phyloP scores from a whole-genome alignment of 2,888 invertebrate genomes.

The Octodonta nipae region DNA sequence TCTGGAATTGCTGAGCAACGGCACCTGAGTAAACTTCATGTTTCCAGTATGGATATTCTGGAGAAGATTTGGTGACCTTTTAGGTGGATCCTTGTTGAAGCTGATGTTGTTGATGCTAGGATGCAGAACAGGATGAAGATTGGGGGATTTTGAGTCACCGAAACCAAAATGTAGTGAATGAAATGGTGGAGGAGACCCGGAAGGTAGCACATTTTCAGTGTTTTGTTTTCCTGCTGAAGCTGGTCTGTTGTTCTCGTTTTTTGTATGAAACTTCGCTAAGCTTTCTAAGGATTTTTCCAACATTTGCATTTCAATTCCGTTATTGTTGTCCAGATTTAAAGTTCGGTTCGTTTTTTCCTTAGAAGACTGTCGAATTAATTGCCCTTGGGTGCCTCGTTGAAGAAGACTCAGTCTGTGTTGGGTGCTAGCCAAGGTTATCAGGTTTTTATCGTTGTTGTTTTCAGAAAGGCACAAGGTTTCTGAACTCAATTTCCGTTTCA shows the following conservation, averaged over 20 bases:
- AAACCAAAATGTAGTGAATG: slow-evolving; percentile 28
- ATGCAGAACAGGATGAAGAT: slow-evolving; percentile 21
- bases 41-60: slow-evolving; percentile 18
- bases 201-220: not conserved
- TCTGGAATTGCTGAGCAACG: slow-evolving; percentile 22
- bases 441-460: slow-evolving; percentile 21
- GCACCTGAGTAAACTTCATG: slow-evolving; percentile 18
- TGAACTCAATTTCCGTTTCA: slow-evolving; percentile 32
- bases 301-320: slow-evolving; percentile 22
- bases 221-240: slow-evolving; percentile 14
- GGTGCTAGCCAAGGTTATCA: slow-evolving; percentile 18
- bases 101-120: slow-evolving; percentile 33
- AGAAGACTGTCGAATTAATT: no score
- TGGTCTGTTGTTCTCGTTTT: slow-evolving; percentile 5
- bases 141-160: slow-evolving; percentile 19
- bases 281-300: slow-evolving; percentile 27
- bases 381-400: slow-evolving; percentile 12
- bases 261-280: slow-evolving; percentile 18
- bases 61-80: slow-evolving; percentile 25
- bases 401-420: slow-evolving; percentile 19
- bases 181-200: slow-evolving; percentile 26
- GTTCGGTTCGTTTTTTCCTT: no score
- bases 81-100: slow-evolving; percentile 23
- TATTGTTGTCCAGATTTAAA: not conserved
- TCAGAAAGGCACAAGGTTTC: no score